Evolutionary conservation across 1,140 invertebrate species (phyloP), one percentile per base, ranked within the genome.

Genomic region (Telenomus remus): DNA sequence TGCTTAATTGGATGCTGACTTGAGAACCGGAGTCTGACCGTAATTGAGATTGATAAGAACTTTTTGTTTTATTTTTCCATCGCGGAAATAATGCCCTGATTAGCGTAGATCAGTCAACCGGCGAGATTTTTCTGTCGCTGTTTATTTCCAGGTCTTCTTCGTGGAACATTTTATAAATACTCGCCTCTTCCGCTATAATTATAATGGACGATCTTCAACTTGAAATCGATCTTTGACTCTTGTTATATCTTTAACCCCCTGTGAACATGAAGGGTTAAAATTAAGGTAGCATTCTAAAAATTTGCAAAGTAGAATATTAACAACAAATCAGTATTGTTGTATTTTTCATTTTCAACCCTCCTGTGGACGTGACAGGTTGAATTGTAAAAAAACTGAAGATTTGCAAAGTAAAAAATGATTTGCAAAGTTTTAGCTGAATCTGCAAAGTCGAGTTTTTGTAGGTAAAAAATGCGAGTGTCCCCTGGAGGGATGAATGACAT

Each of bases 1-100:
- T 53, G 16, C 37, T 46, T 74, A 68, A 74, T 55, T 68, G 13
- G 50, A 61, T 53, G 61, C 47, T 56, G 56, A 61, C 39, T 46
- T 19, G 60, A 39, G 49, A 63, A 34, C 39, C 39, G 35, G n/a
- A n/a, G n/a, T n/a, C n/a, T 11, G 12, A 63, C 50, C 13, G 14
- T 54, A 64, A 54, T 54, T 47, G 6, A 54, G 49, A 54, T 64
- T 27, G 11, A 39, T 11, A 44, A 44, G 13, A 11, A 39, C 9
- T 13, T n/a, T n/a, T n/a, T n/a, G n/a, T n/a, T n/a, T n/a, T n/a
- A n/a, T n/a, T n/a, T 44, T 12, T 44, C 12, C 0, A 2, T 11
- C 43, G 11, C n/a, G 11, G 43, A 44, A 44, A 44, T 13, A 44
- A 44, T 44, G 13, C 12, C 12, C 43, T 13, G 43, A 44, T 44